phyloP scores from a whole-genome alignment of 2,113 vertebrate genomes.

The Nibea coibor region DNA sequence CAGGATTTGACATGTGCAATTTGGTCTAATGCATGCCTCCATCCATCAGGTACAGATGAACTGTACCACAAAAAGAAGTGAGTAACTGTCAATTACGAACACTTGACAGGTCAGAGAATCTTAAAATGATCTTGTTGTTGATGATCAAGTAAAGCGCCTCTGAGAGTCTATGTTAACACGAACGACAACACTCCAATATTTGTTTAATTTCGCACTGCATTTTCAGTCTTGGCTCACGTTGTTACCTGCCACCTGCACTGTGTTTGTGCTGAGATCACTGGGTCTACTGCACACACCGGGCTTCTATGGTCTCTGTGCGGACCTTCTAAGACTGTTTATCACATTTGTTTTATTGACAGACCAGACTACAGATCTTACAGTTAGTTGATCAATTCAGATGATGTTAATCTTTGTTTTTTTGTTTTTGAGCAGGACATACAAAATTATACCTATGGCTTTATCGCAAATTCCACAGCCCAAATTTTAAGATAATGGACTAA shows the following conservation, averaged over 20 bases:
- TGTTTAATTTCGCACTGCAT: constrained; percentile 45
- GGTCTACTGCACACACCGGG: constrained; percentile 9
- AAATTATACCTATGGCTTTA: not conserved
- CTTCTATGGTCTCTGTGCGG: constrained; percentile 7
- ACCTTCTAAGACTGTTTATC: constrained; percentile 24
- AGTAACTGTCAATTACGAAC: constrained; percentile 37
- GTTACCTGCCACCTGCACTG: constrained; percentile 46
- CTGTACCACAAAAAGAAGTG: constrained; percentile 26
- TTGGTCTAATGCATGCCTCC: constrained; percentile 27
- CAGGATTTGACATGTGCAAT: constrained; percentile 36
- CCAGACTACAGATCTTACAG: constrained; percentile 16
- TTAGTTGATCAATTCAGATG: constrained; percentile 34
- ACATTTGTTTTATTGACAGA: constrained; percentile 25
- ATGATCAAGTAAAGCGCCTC: constrained; percentile 34
- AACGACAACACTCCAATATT: constrained; percentile 17
- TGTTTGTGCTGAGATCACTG: constrained; percentile 40
- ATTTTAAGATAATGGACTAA: constrained; percentile 36
- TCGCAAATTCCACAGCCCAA: not conserved
- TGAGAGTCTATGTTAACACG: constrained; percentile 33
- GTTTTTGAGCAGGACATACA: not conserved
- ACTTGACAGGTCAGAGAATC: constrained; percentile 12
- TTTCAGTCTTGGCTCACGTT: constrained; percentile 37
- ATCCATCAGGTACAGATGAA: constrained; percentile 34
- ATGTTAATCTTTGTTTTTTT: constrained; percentile 4
- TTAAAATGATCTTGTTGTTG: constrained; percentile 34